A percentile compares a stretch with the other conserved stretches of the same genome.
These are phyloP conservation scores for Uloborus plumipes DNA, from an alignment of 2,888 invertebrate genomes.

Conservation along the genomic window DNA sequence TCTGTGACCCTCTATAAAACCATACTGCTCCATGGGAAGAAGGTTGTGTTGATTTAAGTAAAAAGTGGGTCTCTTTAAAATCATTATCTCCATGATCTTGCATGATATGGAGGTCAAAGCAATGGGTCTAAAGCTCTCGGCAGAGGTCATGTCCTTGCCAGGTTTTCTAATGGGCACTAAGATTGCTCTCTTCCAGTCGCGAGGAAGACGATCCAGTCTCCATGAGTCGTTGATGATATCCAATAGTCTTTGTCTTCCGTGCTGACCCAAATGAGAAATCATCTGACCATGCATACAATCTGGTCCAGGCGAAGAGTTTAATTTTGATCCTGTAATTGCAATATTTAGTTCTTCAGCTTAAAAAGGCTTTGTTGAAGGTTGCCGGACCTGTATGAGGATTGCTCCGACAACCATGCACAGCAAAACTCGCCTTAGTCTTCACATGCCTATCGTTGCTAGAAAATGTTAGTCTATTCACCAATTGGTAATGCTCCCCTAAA, in stretches of 20 bases:
- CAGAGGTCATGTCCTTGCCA: neutral
- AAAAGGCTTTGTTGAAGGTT: neutral
- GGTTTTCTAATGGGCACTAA: neutral
- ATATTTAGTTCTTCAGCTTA: neutral
- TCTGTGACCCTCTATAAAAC: too few relatives aligned
- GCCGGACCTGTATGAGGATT: too few relatives aligned
- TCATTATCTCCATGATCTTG: neutral
- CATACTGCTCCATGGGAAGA: too few relatives aligned
- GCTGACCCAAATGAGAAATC: neutral
- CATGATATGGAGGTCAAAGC: neutral
- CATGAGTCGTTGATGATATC: too few relatives aligned
- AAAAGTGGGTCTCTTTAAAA: neutral
- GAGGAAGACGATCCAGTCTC: too few relatives aligned
- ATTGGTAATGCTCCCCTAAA: neutral
- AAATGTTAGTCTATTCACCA: neutral
- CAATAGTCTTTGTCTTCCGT: too few relatives aligned
- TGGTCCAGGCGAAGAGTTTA: constrained; percentile 6
- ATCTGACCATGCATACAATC: neutral
- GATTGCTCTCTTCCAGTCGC: too few relatives aligned
- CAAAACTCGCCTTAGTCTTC: neutral
- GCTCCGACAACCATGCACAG: neutral
- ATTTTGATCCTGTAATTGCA: neutral
- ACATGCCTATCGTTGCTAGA: neutral
- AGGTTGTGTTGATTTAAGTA: too few relatives aligned
- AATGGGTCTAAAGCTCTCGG: neutral